Base-by-base conservation (phyloP, 2,113 vertebrate genomes). In the Pituophis catenifer region DNA sequence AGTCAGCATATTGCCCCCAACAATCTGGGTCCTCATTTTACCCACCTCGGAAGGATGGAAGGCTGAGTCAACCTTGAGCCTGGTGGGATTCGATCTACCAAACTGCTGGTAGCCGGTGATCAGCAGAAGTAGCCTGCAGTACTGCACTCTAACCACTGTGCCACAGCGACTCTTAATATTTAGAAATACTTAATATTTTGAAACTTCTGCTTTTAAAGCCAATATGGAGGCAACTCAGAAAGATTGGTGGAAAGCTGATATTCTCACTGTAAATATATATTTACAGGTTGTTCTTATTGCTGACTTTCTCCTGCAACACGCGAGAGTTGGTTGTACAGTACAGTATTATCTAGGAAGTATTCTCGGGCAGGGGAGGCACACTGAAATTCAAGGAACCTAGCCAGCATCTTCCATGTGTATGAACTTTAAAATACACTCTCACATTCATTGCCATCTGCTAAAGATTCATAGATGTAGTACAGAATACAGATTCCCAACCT, bases 341-440 rank as follows among this genome's bases (percentile, higher is more conserved):
- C 23, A 59, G 26, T 29, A 65, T 29, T 65, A 65, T 65, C 26
- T 65, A n/a, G 26, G 62, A 65, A 65, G 62, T 75, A 75, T 75
- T 33, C n/a, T 17, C 6, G 0, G n/a, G 29, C 3, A 0, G 29
- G 0, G 29, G 12, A 29, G 12, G 0, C 12, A n/a, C 10, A 70
- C 1, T 70, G 65, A 70, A 70, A 70, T 70, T 70, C 65, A n/a
- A 70, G 29, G 29, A 70, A 70, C 4, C 29, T 70, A 70, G 29
- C 12, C 29, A 70, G 12, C 29, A 70, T 70, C 26, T 70, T 70
- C 26, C 12, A 4, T 15, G 29, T n/a, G 65, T n/a, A 70, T 70
- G 5, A n/a, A 70, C 65, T 70, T 70, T 70, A 70, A 70, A 70
- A n/a, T 70, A 15, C 65, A 6, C 65, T 70, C 65, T 70, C 65